Percentiles rank a stretch among this genome's conserved stretches.
phyloP scores from a whole-genome alignment of 2,113 vertebrate genomes.

The Cygnus atratus region DNA sequence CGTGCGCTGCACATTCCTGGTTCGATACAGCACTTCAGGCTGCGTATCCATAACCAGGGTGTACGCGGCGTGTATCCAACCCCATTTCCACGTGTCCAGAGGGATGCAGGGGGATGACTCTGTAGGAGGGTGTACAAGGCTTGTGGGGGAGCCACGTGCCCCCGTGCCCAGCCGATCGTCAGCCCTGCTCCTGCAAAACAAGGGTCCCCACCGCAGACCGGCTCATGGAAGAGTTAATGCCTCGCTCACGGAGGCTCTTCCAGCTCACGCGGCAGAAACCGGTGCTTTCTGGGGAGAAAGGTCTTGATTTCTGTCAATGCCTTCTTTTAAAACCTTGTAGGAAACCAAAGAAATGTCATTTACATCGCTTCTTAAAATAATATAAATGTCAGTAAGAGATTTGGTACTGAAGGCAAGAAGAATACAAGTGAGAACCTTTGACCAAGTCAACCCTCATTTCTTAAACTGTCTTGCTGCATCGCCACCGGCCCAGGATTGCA shows the following conservation, averaged over 20 bases:
- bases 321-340: background rate
- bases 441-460: background rate
- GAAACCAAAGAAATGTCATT: background rate
- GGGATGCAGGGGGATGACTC: background rate
- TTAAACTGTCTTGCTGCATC: background rate
- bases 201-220: background rate
- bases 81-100: background rate
- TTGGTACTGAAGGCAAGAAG: background rate
- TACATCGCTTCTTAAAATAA: background rate
- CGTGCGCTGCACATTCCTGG: background rate
- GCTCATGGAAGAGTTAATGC: background rate
- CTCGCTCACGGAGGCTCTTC: background rate
- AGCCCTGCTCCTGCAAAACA: background rate
- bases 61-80: fast-evolving
- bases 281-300: background rate
- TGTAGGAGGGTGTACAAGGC: background rate
- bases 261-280: background rate
- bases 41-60: background rate
- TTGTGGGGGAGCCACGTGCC: fast-evolving
- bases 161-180: fast-evolving
- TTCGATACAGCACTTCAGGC: background rate
- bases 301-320: background rate
- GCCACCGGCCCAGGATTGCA: background rate
- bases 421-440: background rate
- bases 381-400: background rate